Evolutionary conservation across 1,140 invertebrate species (phyloP), one percentile per base, ranked within the genome.

Genomic region (Brachionus rotundiformis): DNA sequence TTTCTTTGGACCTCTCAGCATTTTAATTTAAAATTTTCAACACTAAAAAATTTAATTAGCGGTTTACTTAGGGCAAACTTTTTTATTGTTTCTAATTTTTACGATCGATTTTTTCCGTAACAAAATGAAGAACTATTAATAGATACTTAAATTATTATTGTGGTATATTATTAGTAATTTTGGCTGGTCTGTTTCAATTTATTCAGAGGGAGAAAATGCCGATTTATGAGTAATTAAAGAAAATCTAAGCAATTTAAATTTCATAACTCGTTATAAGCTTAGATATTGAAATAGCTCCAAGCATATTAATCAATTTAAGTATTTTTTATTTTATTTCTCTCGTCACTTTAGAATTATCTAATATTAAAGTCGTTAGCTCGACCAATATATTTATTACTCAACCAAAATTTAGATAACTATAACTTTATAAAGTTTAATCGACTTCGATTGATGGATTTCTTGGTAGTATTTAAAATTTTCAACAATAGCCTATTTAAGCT

Each of bases 281-380:
- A 54, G 47, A 29, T 63, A 68, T 33, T 16, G 16, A 68, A 68
- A 68, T 68, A 68, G 63, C 63, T 68, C 31, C 36, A 68, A 68
- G 63, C 63, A n/a, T 68, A 33, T 33, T 33, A 68, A 68, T 68
- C 63, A 68, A 68, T 68, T 68, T 68, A 36, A 68, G 31, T 33
- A 16, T 68, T 68, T 68, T 36, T 68, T 68, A 13, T 68, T 68
- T 36, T 33, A 19, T 33, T 36, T 68, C 31, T 68, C 31, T 68
- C 27, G 61, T 68, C 31, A 33, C 31, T 68, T 68, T 68, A 7
- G 33, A 68, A 68, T 68, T 68, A 68, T 68, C 63, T 68, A 68
- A 68, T 68, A 36, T 33, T 68, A 36, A 11, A 68, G 16, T 33
- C 31, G 1, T 36, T 36, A 19, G 31, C 16, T 68, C 16, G 27